Evolutionary conservation across 2,113 vertebrate genomes (phyloP), one percentile per base, ranked within the genome.

Genomic region (Gymnogyps californianus): DNA sequence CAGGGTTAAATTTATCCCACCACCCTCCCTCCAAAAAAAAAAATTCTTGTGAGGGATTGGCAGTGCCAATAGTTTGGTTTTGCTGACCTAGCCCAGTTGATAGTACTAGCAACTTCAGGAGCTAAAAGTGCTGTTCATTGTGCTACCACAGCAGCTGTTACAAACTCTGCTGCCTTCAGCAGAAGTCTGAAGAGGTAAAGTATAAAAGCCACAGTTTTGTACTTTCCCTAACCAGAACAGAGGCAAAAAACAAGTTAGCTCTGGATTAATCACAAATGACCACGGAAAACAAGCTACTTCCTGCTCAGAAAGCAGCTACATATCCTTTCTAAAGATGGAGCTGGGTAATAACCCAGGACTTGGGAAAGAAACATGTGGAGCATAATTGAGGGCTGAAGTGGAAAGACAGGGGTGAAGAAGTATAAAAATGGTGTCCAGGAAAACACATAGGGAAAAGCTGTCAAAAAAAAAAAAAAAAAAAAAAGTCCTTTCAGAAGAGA

Each of bases 331-430:
- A 77, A 75, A 89, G 42, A n/a, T 26, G 16, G 61, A 92, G 49
- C 11, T 70, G 51, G 21, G 38, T 71, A 84, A 46, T 32, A 94
- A 83, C 16, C 5, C 38, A 75, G n/a, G 20, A 66, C 42, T 18
- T 66, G 13, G 9, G 32, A 75, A 91, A 87, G 55, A 77, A 89
- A 94, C 20, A 31, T 70, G n/a, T 54, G 32, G 28, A 62, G 29
- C 16, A 55, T 34, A 91, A 94, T 1, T 54, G 42, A 78, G 42
- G 22, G 17, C 28, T 81, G 40, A 82, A 67, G 29, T 25, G 10
- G 38, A 86, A 87, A 78, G 32, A 22, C 0, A 0, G 16, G 6
- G 4, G 3, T 6, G 13, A 8, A 83, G 13, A 76, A 86, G 13
- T 42, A 83, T 17, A 78, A 91, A 89, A 84, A 59, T 14, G 3